Base-by-base conservation (phyloP, 2,888 invertebrate species). In the Thyatira batis region DNA sequence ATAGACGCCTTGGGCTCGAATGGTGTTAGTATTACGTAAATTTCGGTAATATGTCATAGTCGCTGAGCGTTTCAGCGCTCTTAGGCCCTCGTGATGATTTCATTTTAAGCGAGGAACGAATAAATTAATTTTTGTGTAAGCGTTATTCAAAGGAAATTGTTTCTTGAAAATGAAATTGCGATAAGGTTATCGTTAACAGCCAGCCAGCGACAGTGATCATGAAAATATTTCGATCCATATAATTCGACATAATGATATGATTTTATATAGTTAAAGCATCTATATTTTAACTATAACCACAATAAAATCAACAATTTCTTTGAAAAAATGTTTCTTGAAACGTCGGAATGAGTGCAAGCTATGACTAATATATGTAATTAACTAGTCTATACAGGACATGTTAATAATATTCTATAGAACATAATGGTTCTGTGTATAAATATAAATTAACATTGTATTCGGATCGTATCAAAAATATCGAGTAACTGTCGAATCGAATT, bases 1-100 rank as follows among this genome's bases (percentile, higher is more conserved):
- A 85, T 83, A 84, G 81, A 81, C 80, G 84, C 82, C 78, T 78
- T 75, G 76, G 79, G 81, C 76, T 69, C 63, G 67, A 80, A 82
- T 78, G 78, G 82, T 83, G 84, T 87, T 85, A 82, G 88, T 82
- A 82, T 84, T 80, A 88, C 82, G 83, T 78, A 83, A 85, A 83
- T 84, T 87, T 83, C 63, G 71, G 81, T 85, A 84, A 86, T 87
- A 83, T 80, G 82, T 85, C 82, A 82, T 80, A 81, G 73, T 71
- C 69, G 65, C 70, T 69, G 71, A 76, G 70, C 67, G 63, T 60
- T 60, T 62, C 61, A 20, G 57, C 68, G 69, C 71, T 70, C 68
- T 72, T 71, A 73, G 67, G 71, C 68, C 62, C 65, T 68, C 75
- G 73, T 76, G 79, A 82, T 85, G 79, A 83, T 84, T 83, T 82